phyloP scores from a whole-genome alignment of 1,140 invertebrate species.

The Halictus rubicundus region DNA sequence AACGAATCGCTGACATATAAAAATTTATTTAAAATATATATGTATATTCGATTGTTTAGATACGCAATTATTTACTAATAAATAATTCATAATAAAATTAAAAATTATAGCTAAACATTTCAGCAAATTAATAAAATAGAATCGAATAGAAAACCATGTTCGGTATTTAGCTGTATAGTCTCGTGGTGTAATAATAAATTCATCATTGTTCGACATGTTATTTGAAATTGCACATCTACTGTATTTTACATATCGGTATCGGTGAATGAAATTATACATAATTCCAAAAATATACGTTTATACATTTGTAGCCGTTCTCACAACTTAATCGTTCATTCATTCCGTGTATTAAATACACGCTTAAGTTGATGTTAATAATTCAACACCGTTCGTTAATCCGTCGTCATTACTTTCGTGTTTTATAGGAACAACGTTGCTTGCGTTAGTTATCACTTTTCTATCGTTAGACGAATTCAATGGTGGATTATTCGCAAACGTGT shows the following conservation, averaged over 20 bases:
- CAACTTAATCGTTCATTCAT: background rate
- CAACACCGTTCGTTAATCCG: slow-evolving; percentile 16
- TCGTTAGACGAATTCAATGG: slow-evolving; percentile 38
- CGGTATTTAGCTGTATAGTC: background rate
- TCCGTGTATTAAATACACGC: background rate
- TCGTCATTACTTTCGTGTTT: slow-evolving; percentile 63
- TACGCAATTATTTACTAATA: background rate
- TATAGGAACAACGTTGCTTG: slow-evolving; percentile 57
- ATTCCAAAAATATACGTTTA: slow-evolving; percentile 37
- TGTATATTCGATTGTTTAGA: background rate
- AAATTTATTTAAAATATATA: slow-evolving; percentile 24
- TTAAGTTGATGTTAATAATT: slow-evolving; percentile 48
- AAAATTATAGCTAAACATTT: background rate
- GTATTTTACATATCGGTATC: slow-evolving; percentile 11
- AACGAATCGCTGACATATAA: slow-evolving; percentile 2
- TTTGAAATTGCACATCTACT: slow-evolving; percentile 19
- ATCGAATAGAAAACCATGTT: background rate
- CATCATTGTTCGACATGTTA: slow-evolving; percentile 7
- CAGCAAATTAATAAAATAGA: background rate
- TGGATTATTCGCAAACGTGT: slow-evolving; percentile 51
- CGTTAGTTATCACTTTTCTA: slow-evolving; percentile 47
- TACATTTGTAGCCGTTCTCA: slow-evolving; percentile 28
- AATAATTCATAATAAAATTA: background rate
- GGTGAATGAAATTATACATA: slow-evolving; percentile 10
- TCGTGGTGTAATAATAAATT: background rate